Conservation (phyloP, 2,113 vertebrate genomes). For the Scytalopus superciliaris region DNA sequence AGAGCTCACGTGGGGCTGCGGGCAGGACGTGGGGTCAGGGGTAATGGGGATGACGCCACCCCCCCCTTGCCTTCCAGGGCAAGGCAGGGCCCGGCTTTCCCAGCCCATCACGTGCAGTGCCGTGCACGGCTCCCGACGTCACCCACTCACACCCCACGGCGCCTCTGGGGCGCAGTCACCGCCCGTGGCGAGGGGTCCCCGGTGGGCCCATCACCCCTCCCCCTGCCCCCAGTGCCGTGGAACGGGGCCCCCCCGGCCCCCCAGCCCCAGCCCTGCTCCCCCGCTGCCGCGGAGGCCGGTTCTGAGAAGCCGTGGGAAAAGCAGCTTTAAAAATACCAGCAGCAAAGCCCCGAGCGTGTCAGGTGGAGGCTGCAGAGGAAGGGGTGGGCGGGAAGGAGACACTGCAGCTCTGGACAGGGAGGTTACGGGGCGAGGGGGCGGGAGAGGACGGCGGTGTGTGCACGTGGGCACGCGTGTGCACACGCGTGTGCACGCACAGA, state of each 20-base stretch:
- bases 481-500: not conserved
- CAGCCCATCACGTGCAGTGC: not conserved
- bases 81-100: not conserved
- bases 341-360: conserved; percentile 52
- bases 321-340: conserved; percentile 63
- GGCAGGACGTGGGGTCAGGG: not conserved
- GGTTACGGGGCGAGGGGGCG: conserved; percentile 13
- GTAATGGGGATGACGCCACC: not conserved
- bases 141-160: not conserved
- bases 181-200: not conserved
- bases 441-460: not conserved
- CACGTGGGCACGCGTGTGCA: not conserved
- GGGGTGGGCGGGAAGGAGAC: conserved; percentile 42
- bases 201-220: rapidly evolving
- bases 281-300: conserved; percentile 6
- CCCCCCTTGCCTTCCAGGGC: not conserved
- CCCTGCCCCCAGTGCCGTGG: rapidly evolving
- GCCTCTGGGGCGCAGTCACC: not conserved
- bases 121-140: not conserved
- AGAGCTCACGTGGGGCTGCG: not conserved
- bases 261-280: not conserved
- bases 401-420: conserved; percentile 26
- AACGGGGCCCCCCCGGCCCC: rapidly evolving
- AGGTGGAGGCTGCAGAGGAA: conserved; percentile 58
- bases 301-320: conserved; percentile 60